These are phyloP conservation scores for Vidua macroura DNA, from an alignment of 2,113 vertebrate species.

Conservation along the genomic window DNA sequence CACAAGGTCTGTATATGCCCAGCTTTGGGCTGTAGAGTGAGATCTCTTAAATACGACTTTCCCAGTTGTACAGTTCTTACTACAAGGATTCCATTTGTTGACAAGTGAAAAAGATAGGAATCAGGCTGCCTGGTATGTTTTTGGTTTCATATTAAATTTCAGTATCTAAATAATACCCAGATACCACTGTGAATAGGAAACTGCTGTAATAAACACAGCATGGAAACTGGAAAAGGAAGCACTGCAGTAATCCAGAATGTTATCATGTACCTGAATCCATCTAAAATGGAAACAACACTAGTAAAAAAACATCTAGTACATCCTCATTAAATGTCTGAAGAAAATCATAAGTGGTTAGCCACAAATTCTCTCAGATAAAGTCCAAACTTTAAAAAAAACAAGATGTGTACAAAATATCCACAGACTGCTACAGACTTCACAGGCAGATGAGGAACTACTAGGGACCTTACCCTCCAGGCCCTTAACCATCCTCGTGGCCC, in stretches of 20 bases:
- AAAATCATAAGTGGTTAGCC: not conserved
- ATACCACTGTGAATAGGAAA: not conserved
- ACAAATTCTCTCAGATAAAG: not conserved
- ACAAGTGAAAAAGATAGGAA: not conserved
- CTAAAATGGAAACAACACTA: not conserved
- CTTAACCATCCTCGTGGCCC: not conserved
- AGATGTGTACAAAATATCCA: not conserved
- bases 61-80: not conserved
- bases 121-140: not conserved
- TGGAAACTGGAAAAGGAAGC: not conserved
- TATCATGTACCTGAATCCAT: not conserved
- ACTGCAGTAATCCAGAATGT: not conserved
- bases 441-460: rapidly evolving
- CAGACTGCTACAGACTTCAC: not conserved
- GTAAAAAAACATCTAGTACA: not conserved
- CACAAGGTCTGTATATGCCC: not conserved
- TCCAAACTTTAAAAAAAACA: not conserved
- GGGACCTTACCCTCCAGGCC: not conserved
- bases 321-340: not conserved
- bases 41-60: not conserved
- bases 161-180: not conserved
- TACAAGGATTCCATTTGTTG: not conserved
- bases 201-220: not conserved
- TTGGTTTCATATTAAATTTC: not conserved
- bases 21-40: not conserved